Percentiles rank a stretch among this genome's conserved stretches.
Evolutionary conservation across 1,140 invertebrate genomes (phyloP).

Genomic region (Ditylenchus dipsaci): DNA sequence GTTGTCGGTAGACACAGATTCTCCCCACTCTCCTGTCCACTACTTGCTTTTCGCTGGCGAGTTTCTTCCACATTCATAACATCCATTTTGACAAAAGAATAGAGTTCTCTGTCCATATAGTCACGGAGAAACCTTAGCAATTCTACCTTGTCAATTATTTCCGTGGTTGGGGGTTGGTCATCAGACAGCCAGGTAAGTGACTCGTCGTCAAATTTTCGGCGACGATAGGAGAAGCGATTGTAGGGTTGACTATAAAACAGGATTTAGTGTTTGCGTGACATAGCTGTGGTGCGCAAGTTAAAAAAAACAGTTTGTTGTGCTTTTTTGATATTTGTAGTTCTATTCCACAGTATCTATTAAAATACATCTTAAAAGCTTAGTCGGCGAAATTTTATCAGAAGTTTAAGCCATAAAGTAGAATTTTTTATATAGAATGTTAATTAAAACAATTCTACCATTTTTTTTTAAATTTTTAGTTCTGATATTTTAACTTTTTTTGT

Average conservation of each 20-base stretch:
- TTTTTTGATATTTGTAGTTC: no score
- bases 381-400: no score
- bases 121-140: conserved; percentile 27
- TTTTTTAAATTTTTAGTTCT: no score
- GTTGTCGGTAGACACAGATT: conserved; percentile 1
- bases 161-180: conserved; percentile 17
- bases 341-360: no score
- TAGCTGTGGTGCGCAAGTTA: no score
- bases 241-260: conserved; percentile 21
- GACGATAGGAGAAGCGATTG: conserved; percentile 27
- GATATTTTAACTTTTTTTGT: no score
- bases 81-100: conserved; percentile 20
- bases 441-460: no score
- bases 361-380: no score
- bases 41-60: conserved; percentile 14
- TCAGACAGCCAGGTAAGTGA: conserved; percentile 21
- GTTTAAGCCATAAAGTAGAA: no score
- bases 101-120: conserved; percentile 35
- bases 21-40: conserved; percentile 4
- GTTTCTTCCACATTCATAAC: background rate
- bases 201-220: conserved; percentile 3
- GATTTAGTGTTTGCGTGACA: background rate
- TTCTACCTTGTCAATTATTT: conserved; percentile 17
- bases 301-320: no score
- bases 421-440: no score